A percentile compares a stretch with the other conserved stretches of the same genome.
These are phyloP conservation scores for Cephalotes varians DNA, from an alignment of 2,888 invertebrate species.

Conservation along the genomic window DNA sequence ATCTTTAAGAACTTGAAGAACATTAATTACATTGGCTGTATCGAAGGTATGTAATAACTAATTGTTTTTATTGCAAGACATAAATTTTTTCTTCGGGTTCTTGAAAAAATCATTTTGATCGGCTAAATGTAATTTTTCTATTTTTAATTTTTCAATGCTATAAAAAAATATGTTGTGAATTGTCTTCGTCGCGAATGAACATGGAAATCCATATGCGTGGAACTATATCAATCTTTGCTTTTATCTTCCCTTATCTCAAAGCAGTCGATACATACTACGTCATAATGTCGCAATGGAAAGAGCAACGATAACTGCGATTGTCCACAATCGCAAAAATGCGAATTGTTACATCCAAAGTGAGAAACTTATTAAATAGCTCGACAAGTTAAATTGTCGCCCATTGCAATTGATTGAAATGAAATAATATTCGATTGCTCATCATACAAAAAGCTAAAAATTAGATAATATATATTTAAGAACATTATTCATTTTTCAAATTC, in stretches of 20 bases:
- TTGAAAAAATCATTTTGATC: background rate
- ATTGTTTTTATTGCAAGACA: background rate
- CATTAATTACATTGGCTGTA: background rate
- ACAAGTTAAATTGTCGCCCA: background rate
- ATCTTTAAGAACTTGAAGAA: background rate
- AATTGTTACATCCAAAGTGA: background rate
- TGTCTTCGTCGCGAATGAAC: background rate
- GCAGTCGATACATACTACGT: constrained; percentile 12
- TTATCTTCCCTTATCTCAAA: constrained; percentile 14
- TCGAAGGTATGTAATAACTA: background rate
- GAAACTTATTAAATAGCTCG: background rate
- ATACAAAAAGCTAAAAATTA: background rate
- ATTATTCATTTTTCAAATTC: background rate
- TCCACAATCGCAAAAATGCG: background rate
- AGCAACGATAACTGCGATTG: constrained; percentile 15
- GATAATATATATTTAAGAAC: background rate
- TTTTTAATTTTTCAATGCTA: background rate
- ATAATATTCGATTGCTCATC: background rate
- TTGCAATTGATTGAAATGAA: background rate
- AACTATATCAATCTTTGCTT: background rate
- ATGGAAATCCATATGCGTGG: background rate
- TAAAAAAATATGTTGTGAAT: background rate
- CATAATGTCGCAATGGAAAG: constrained; percentile 6
- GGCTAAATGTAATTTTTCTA: no score
- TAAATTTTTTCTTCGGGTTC: background rate